Conservation (phyloP, 2,113 vertebrate species). For the Perca flavescens region DNA sequence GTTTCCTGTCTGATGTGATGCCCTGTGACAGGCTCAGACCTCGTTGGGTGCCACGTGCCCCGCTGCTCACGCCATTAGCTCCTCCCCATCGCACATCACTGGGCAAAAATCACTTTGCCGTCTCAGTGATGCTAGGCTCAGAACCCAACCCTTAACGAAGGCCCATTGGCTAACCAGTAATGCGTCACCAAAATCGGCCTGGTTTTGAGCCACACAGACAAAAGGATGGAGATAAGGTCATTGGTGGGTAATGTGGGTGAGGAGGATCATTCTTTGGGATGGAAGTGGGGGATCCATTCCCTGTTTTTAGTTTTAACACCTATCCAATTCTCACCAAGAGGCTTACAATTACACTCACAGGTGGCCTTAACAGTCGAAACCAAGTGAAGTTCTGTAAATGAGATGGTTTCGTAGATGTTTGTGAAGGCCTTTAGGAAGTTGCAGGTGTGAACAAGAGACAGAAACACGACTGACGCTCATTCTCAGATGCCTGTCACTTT, state of each 20-base stretch:
- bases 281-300: background rate
- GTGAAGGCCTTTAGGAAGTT: background rate
- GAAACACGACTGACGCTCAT: background rate
- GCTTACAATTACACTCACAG: background rate
- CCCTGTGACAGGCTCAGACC: constrained; percentile 67
- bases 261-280: constrained; percentile 18
- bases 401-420: background rate
- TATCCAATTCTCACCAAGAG: background rate
- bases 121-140: constrained; percentile 41
- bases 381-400: background rate
- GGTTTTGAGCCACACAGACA: constrained; percentile 61
- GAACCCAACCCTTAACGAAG: constrained; percentile 35
- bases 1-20: constrained; percentile 74
- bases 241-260: constrained; percentile 35
- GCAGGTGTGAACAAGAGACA: constrained; percentile 21
- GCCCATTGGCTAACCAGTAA: constrained; percentile 68
- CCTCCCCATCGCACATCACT: constrained; percentile 58
- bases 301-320: constrained; percentile 1
- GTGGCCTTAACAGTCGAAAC: background rate
- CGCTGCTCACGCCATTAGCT: constrained; percentile 39
- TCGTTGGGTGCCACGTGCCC: constrained; percentile 71
- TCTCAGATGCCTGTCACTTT: background rate
- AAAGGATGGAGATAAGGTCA: constrained; percentile 50
- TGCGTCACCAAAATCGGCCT: constrained; percentile 65
- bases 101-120: constrained; percentile 46